phyloP scores from a whole-genome alignment of 2,113 vertebrate genomes.

The Oryzias javanicus region DNA sequence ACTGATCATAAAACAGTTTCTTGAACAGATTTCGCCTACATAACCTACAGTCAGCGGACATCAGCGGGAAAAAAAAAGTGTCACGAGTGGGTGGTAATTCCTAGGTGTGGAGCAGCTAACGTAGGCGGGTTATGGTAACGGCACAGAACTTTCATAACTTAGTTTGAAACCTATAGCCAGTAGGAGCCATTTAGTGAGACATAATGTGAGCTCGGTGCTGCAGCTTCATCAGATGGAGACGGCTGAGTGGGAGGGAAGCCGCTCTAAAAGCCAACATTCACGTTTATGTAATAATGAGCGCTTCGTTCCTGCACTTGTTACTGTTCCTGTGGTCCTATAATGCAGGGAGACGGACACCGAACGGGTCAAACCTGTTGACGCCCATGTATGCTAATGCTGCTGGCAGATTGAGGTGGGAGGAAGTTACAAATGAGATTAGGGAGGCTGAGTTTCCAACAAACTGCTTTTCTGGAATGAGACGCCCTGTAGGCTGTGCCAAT shows the following conservation, averaged over 20 bases:
- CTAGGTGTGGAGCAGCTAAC: neutral
- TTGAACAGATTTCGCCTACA: neutral
- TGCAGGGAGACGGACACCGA: slow-evolving; percentile 14
- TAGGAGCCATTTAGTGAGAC: neutral
- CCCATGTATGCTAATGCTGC: slow-evolving; percentile 23
- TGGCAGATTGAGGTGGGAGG: slow-evolving; percentile 39
- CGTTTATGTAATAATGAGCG: neutral
- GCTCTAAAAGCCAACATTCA: neutral
- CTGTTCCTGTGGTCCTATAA: neutral
- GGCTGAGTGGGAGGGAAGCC: neutral
- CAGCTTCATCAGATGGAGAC: neutral
- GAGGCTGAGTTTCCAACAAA: slow-evolving; percentile 34
- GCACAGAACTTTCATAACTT: neutral
- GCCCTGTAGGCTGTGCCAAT: neutral
- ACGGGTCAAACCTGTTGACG: slow-evolving; percentile 17
- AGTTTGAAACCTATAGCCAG: neutral
- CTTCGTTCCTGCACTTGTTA: neutral
- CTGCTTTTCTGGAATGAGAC: slow-evolving; percentile 29
- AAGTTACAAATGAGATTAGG: slow-evolving; percentile 36
- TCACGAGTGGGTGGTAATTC: slow-evolving; percentile 25
- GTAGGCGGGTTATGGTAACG: slow-evolving; percentile 23
- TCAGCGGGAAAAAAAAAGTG: slow-evolving; percentile 5
- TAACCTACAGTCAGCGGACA: slow-evolving; percentile 5
- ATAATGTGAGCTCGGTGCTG: neutral
- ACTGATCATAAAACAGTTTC: too few relatives aligned